Evolutionary conservation across 1,140 invertebrate genomes (phyloP).

Genomic region (Apolygus lucorum): DNA sequence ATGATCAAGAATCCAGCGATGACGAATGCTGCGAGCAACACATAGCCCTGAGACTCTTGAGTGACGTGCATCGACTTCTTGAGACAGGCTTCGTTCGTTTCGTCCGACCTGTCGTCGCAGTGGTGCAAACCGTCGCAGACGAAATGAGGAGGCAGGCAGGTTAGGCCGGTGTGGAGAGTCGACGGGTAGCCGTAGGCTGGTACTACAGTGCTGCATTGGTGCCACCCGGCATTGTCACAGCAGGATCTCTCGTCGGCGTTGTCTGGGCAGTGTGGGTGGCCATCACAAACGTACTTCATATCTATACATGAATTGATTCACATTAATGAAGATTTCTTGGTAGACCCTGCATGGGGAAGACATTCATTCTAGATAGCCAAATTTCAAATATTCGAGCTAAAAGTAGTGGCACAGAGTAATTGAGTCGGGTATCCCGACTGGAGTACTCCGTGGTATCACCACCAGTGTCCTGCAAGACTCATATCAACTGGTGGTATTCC

Average conservation of each 20-base stretch:
- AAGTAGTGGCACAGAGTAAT: no score
- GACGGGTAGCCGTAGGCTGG: constrained; percentile 48
- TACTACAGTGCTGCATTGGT: constrained; percentile 13
- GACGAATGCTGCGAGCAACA: constrained; percentile 36
- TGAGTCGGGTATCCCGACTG: no score
- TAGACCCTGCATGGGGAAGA: no score
- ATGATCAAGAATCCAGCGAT: constrained; percentile 43
- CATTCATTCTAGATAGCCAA: no score
- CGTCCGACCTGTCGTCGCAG: constrained; percentile 64
- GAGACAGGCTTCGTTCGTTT: constrained; percentile 38
- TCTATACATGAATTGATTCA: no score
- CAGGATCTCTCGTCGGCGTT: constrained; percentile 59
- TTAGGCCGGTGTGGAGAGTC: constrained; percentile 39
- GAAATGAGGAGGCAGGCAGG: constrained; percentile 47
- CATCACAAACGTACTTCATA: constrained; percentile 51
- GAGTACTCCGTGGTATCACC: no score
- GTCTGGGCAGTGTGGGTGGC: constrained; percentile 62
- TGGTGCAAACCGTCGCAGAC: constrained; percentile 58
- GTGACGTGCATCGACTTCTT: not conserved
- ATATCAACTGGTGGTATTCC: no score
- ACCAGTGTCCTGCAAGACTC: no score
- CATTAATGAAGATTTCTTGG: no score
- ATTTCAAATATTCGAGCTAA: no score
- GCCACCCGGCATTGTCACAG: constrained; percentile 21
- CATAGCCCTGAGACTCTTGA: constrained; percentile 13